phyloP scores from a whole-genome alignment of 1,140 invertebrate genomes.

The Helicoverpa armigera region DNA sequence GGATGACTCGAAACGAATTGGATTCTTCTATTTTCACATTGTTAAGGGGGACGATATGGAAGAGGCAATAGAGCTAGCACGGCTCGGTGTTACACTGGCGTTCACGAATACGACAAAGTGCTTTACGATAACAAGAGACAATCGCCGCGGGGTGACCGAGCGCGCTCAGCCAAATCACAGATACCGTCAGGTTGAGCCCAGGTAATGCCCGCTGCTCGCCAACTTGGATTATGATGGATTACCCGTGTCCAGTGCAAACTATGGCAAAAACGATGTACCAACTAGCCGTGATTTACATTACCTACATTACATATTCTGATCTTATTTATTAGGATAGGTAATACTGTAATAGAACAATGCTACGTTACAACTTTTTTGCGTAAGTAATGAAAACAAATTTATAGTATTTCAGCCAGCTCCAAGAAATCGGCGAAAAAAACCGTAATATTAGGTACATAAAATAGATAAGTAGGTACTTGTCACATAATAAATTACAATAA shows the following conservation, averaged over 20 bases:
- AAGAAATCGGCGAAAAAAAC: too few relatives aligned
- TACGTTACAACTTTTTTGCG: too few relatives aligned
- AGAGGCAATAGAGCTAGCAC: slow-evolving; percentile 11
- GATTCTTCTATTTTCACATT: slow-evolving; percentile 39
- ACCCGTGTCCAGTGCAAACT: slow-evolving; percentile 55
- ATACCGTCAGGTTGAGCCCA: slow-evolving; percentile 18
- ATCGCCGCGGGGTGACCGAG: slow-evolving; percentile 28
- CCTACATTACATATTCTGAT: not conserved
- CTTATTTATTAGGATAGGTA: not conserved
- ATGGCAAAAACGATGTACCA: slow-evolving; percentile 55
- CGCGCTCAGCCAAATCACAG: slow-evolving; percentile 43
- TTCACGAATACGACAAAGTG: slow-evolving; percentile 28
- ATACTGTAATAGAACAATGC: not conserved
- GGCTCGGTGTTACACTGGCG: not conserved
- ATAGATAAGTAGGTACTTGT: too few relatives aligned
- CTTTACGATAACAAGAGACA: slow-evolving; percentile 48
- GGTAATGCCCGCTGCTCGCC: slow-evolving; percentile 40
- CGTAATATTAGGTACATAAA: too few relatives aligned
- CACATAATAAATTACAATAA: too few relatives aligned
- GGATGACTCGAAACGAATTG: slow-evolving; percentile 53
- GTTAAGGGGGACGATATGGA: slow-evolving; percentile 33
- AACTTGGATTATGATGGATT: slow-evolving; percentile 60
- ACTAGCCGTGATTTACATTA: slow-evolving; percentile 10
- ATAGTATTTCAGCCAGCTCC: too few relatives aligned
- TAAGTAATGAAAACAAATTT: not conserved